Evolutionary conservation across 2,113 vertebrate species (phyloP).

Genomic region (Dinomys branickii): DNA sequence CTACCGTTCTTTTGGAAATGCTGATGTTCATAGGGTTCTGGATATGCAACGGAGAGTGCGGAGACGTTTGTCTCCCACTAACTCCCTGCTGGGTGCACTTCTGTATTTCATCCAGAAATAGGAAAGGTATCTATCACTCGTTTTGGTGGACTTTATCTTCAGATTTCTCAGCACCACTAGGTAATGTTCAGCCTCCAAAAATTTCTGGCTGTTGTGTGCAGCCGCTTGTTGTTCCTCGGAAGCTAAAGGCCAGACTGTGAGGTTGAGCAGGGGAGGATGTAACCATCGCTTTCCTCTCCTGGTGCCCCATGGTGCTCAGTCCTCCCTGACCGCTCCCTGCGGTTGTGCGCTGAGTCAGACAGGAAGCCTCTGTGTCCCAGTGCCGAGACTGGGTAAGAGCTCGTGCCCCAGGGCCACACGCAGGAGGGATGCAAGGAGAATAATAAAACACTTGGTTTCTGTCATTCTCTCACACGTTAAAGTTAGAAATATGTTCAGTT

Average conservation of each 20-base stretch:
- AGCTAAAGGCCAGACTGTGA: background rate
- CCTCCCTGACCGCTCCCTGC: background rate
- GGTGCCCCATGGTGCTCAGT: background rate
- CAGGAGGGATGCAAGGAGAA: background rate
- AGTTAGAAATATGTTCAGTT: background rate
- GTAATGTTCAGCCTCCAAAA: background rate
- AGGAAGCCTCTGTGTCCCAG: background rate
- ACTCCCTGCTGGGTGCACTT: background rate
- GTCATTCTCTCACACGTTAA: background rate
- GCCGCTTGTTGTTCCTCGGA: background rate
- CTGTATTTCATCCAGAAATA: background rate
- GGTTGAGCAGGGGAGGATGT: background rate
- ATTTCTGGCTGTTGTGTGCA: background rate
- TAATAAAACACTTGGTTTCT: background rate
- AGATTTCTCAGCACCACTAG: background rate
- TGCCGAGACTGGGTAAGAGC: background rate
- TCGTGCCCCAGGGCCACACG: background rate
- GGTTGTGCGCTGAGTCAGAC: background rate
- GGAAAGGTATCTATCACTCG: background rate
- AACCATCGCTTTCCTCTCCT: background rate
- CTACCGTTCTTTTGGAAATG: background rate
- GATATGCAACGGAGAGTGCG: background rate
- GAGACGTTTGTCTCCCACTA: background rate
- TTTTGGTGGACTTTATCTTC: background rate
- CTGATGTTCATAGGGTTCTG: background rate